Base-by-base conservation (phyloP, 2,888 invertebrate species). In the Lampropteryx suffumata region DNA sequence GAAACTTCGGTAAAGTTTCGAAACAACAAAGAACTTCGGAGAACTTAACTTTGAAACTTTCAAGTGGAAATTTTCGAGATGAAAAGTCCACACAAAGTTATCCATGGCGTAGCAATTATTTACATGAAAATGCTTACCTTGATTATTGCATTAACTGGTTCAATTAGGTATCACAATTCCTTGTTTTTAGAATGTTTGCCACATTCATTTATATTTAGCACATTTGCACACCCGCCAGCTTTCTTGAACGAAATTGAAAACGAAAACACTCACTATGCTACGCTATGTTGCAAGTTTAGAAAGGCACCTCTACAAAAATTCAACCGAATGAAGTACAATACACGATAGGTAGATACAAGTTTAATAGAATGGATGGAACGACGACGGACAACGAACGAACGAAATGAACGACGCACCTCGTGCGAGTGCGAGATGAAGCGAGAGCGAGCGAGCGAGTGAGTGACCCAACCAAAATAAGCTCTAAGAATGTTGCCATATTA, bases 221-320 rank as follows among this genome's bases (percentile, higher is more conserved):
- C 83, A 79, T 79, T 84, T 81, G 85, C 90, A 89, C 90, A 89
- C 89, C 90, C 89, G 88, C 90, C 89, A 90, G 89, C 90, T 90
- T 90, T 89, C 88, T 84, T 86, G 61, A 73, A 73, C 69, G 71
- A 75, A 75, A 84, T 82, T 84, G 79, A 89, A 88, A 89, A 88
- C 85, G n/a, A n/a, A n/a, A n/a, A n/a, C n/a, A n/a, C n/a, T n/a
- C n/a, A n/a, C n/a, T n/a, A n/a, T n/a, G 84, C 79, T 84, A 84
- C 73, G 78, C 80, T 87, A 86, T 85, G 87, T 87, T 86, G 88
- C 87, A 89, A 89, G 89, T 88, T 87, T 87, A 88, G 86, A 89
- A 89, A 90, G 90, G 90, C 90, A 89, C 87, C 85, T 87, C 84
- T 82, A 88, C 76, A 82, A 84, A 84, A 84, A 80, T 76, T 76